phyloP scores from a whole-genome alignment of 1,140 invertebrate genomes.

The Archegozetes longisetosus region DNA sequence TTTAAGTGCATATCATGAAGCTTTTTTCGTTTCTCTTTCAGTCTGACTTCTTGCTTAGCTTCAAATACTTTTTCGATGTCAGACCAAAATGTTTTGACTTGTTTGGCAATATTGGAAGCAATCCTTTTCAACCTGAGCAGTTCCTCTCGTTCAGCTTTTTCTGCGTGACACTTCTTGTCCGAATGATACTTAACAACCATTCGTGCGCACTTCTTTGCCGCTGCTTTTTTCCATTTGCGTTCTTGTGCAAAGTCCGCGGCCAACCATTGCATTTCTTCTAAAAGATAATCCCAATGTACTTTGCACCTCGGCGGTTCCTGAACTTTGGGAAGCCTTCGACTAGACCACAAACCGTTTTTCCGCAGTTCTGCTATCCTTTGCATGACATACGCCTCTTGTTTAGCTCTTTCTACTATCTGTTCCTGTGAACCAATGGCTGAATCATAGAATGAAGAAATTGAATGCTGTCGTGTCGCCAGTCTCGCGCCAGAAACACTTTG shows the following conservation, averaged over 20 bases:
- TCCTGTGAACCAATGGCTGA: slow-evolving; percentile 39
- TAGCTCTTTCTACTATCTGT: slow-evolving; percentile 68
- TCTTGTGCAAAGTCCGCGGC: slow-evolving; percentile 94
- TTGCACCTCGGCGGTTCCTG: slow-evolving; percentile 74
- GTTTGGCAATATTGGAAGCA: slow-evolving; percentile 75
- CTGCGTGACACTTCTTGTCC: slow-evolving; percentile 72
- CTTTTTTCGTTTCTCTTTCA: slow-evolving; percentile 87
- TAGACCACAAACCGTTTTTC: slow-evolving; percentile 76
- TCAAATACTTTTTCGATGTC: slow-evolving; percentile 94
- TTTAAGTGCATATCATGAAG: slow-evolving; percentile 91
- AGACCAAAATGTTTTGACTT: slow-evolving; percentile 85
- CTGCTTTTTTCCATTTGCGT: slow-evolving; percentile 89
- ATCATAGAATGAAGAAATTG: slow-evolving; percentile 37
- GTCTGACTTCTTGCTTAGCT: slow-evolving; percentile 74
- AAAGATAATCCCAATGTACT: slow-evolving; percentile 95
- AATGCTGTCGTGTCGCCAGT: slow-evolving; percentile 23
- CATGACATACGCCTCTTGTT: slow-evolving; percentile 85
- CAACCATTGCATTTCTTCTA: slow-evolving; percentile 98
- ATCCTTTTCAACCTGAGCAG: slow-evolving; percentile 67
- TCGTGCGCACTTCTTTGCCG: slow-evolving; percentile 62
- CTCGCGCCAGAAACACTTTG: slow-evolving; percentile 1
- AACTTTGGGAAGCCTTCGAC: slow-evolving; percentile 75
- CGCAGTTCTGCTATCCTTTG: slow-evolving; percentile 62
- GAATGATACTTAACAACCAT: slow-evolving; percentile 93
- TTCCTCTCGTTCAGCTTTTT: slow-evolving; percentile 79